A percentile compares a stretch with the other conserved stretches of the same genome.
These are phyloP conservation scores for Hippocampus guttulatus DNA, from an alignment of 2,113 vertebrate genomes.

Conservation along the genomic window DNA sequence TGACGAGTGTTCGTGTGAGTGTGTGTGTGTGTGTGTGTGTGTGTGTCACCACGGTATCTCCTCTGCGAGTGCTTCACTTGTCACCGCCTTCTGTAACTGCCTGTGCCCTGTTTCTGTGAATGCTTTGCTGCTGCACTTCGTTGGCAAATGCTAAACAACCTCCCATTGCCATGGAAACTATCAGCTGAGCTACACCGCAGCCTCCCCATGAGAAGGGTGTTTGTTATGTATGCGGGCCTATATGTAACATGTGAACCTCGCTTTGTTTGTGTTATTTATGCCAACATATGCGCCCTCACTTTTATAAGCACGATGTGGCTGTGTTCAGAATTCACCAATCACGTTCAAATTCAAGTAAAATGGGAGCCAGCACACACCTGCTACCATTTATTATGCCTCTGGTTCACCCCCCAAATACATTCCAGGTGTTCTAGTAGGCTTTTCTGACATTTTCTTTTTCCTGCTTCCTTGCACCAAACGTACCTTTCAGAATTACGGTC, in stretches of 20 bases:
- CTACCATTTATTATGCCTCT: too few relatives aligned
- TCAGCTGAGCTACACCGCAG: slow-evolving; percentile 37
- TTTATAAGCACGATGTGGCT: too few relatives aligned
- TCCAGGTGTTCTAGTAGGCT: too few relatives aligned
- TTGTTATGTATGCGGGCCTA: not conserved
- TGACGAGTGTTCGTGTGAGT: not conserved
- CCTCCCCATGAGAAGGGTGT: slow-evolving; percentile 24
- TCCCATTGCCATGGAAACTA: slow-evolving; percentile 58
- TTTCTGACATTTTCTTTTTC: too few relatives aligned
- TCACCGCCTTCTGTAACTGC: slow-evolving; percentile 11
- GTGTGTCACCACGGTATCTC: slow-evolving; percentile 5
- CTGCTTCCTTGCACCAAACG: too few relatives aligned
- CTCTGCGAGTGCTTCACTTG: slow-evolving; percentile 12
- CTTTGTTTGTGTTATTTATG: slow-evolving; percentile 1
- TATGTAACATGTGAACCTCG: slow-evolving; percentile 24
- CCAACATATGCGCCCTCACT: not conserved
- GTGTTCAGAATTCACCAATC: too few relatives aligned
- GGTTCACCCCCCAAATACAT: too few relatives aligned
- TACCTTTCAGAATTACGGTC: too few relatives aligned
- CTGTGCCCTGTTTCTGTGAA: slow-evolving; percentile 40
- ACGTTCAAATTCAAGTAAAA: too few relatives aligned
- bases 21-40: not conserved
- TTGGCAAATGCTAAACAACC: slow-evolving; percentile 49
- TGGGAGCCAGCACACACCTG: too few relatives aligned
- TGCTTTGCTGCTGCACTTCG: slow-evolving; percentile 42